phyloP scores from a whole-genome alignment of 2,888 invertebrate genomes.

The Panzeria rudis region DNA sequence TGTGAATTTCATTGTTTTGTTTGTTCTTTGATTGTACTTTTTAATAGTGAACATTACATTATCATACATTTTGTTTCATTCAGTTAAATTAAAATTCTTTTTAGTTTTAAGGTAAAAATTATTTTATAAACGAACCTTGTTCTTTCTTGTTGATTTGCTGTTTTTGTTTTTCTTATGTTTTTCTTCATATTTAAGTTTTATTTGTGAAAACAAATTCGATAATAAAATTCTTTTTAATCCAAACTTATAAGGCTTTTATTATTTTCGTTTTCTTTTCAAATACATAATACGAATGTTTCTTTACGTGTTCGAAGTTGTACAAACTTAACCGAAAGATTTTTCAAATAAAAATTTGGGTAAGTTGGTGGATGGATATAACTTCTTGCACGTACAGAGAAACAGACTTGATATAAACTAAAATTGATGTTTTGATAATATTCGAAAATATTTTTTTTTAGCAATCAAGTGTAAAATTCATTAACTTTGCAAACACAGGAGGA shows the following conservation, averaged over 20 bases:
- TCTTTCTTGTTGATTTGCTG: constrained; percentile 47
- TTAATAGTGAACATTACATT: constrained; percentile 32
- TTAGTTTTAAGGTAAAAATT: constrained; percentile 41
- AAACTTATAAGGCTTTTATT: constrained; percentile 4
- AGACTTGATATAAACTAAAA: no score
- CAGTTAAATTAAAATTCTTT: constrained; percentile 19
- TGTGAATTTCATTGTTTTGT: constrained; percentile 57
- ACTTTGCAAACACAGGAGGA: no score
- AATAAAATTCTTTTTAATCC: constrained; percentile 42
- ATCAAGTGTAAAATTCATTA: no score
- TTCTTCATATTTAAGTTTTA: constrained; percentile 31
- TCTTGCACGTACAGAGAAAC: no score
- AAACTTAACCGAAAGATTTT: no score
- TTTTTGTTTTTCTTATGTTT: constrained; percentile 33
- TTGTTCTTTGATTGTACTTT: constrained; percentile 27
- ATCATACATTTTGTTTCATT: constrained; percentile 35
- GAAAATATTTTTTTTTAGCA: no score
- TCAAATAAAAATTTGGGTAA: no score
- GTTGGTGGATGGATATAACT: no score
- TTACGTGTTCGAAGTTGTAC: no score
- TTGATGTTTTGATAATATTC: no score
- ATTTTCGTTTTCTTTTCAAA: background rate
- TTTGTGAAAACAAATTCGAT: constrained; percentile 45
- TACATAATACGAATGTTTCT: background rate
- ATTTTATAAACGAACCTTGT: constrained; percentile 29